A percentile compares a stretch with the other conserved stretches of the same genome.
phyloP scores from a whole-genome alignment of 2,888 invertebrate species.

The Eupsilia transversa region DNA sequence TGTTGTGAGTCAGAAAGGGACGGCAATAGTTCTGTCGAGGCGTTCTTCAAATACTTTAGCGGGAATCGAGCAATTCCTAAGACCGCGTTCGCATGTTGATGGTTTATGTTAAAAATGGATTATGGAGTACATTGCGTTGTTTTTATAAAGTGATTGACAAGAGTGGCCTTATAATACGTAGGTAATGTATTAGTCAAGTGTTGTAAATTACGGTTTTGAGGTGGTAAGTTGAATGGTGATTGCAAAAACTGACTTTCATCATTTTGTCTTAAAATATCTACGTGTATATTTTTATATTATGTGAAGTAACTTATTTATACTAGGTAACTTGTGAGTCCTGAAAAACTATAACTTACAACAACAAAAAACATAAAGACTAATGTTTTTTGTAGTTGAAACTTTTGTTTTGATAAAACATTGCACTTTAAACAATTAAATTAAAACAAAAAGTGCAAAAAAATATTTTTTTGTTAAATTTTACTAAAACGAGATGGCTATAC shows the following conservation, averaged over 20 bases:
- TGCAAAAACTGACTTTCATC: not conserved
- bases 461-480: not conserved
- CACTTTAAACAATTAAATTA: not conserved
- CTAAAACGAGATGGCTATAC: not conserved
- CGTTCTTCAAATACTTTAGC: conserved; percentile 60
- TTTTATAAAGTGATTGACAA: conserved; percentile 29
- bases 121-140: conserved; percentile 40
- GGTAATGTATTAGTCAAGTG: conserved; percentile 3
- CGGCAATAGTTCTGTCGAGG: conserved; percentile 57
- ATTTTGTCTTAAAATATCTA: not conserved
- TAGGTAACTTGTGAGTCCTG: not conserved
- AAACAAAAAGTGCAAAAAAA: not conserved
- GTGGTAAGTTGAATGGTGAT: not conserved
- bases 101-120: conserved; percentile 44
- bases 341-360: not conserved
- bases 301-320: conserved; percentile 1
- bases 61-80: conserved; percentile 37
- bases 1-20: conserved; percentile 18
- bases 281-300: not conserved
- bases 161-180: conserved; percentile 10
- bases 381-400: no score
- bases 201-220: not conserved
- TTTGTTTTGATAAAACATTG: no score
- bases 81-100: conserved; percentile 43
- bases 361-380: not conserved